A percentile compares a stretch with the other conserved stretches of the same genome.
These are phyloP conservation scores for Apodemus speciosus DNA, from an alignment of 2,113 vertebrate species.

Conservation along the genomic window DNA sequence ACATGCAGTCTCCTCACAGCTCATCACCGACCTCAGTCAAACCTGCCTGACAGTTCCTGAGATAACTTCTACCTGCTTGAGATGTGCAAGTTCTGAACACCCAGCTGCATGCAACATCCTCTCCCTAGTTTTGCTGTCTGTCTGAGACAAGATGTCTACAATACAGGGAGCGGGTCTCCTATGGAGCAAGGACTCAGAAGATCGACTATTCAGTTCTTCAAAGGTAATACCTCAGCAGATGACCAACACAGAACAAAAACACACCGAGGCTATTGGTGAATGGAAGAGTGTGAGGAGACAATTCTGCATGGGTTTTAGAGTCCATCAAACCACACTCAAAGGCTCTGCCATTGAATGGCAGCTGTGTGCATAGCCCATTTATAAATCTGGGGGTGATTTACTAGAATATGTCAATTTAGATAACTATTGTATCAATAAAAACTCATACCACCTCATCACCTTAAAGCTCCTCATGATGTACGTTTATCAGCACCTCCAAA, in stretches of 20 bases:
- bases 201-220: not conserved
- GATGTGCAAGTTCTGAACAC: slow-evolving; percentile 12
- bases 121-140: not conserved
- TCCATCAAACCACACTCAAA: not conserved
- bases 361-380: not conserved
- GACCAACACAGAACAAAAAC: slow-evolving; percentile 15
- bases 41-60: slow-evolving; percentile 70
- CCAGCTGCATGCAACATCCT: not conserved
- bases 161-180: not conserved
- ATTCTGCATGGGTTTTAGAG: not conserved
- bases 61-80: not conserved
- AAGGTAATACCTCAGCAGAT: not conserved
- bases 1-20: not conserved
- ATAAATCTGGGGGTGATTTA: not conserved
- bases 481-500: not conserved
- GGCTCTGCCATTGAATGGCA: not conserved
- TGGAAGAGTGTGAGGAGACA: not conserved
- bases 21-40: slow-evolving; percentile 44
- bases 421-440: not conserved
- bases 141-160: slow-evolving; percentile 24
- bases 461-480: not conserved
- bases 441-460: not conserved
- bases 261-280: not conserved
- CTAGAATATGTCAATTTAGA: not conserved
- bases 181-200: slow-evolving; percentile 9